Evolutionary conservation across 2,888 invertebrate species (phyloP), one percentile per base, ranked within the genome.

Genomic region (Drosophila algonquin): DNA sequence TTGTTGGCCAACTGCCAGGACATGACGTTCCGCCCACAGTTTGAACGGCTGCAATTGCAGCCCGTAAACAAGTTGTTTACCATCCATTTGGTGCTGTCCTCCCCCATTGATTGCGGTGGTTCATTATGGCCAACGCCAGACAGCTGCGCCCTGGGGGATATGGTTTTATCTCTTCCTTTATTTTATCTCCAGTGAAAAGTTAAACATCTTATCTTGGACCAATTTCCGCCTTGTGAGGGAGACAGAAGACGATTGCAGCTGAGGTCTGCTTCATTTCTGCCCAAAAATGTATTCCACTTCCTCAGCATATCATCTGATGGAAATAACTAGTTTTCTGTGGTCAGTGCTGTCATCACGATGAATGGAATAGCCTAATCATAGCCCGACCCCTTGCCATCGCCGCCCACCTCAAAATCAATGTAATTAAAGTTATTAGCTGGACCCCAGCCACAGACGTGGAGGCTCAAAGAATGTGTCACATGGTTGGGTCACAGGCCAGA

Each of bases 1-100:
- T 65, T 55, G 51, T 45, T 62, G 55, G 45, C 62, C 51, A 51
- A 51, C 32, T 62, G 65, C 55, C 62, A 65, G n/a, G 55, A 40
- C n/a, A 40, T 14, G n/a, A 40, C 27, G 10, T 24, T 12, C n/a
- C 12, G n/a, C 45, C 44, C 40, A 7, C 40, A n/a, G 40, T 40
- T 40, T n/a, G 40, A n/a, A 7, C 7, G 40, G 14, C n/a, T 40
- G 40, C 10, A 57, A 48, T 12, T 21, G 32, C 47, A 12, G 48
- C 12, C 8, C 14, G 57, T 57, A 48, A 35, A 57, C 48, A 57
- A 40, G 40, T 40, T 40, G 40, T 40, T 40, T 40, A 40, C 40
- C 40, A 40, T n/a, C 40, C n/a, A n/a, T 40, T 40, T 40, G n/a
- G 7, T 7, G 2, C 40, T 40, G n/a, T 40, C 40, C 40, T 7